These are phyloP conservation scores for Darevskia nairensis DNA, from an alignment of 2,797 vertebrate genomes.

Conservation along the genomic window DNA sequence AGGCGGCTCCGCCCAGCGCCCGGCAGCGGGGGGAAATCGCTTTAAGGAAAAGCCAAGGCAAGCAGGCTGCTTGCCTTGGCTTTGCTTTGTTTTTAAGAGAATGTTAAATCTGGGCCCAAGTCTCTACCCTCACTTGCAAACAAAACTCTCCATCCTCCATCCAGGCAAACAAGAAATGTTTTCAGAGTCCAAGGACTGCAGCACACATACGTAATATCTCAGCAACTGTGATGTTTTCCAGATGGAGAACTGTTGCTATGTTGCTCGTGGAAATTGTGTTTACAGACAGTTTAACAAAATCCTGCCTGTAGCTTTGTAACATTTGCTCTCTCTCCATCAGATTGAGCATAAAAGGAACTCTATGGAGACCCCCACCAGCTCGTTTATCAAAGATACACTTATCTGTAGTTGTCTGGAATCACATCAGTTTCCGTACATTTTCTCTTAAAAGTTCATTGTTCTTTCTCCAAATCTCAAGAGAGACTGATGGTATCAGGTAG, in stretches of 20 bases:
- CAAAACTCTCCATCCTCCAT: too few relatives aligned
- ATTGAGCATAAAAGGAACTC: background rate
- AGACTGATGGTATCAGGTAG: background rate
- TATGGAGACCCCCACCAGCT: background rate
- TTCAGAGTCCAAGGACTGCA: background rate
- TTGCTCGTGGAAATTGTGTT: background rate
- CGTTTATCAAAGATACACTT: background rate
- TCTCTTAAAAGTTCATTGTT: background rate
- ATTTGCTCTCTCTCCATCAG: background rate
- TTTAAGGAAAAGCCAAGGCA: too few relatives aligned
- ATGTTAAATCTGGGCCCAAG: too few relatives aligned
- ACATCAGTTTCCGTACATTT: slow-evolving; percentile 1
- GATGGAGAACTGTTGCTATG: background rate
- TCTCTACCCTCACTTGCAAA: too few relatives aligned
- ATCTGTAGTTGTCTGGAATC: background rate
- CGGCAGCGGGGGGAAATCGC: too few relatives aligned
- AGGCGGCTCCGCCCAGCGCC: too few relatives aligned
- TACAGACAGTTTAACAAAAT: slow-evolving; percentile 6
- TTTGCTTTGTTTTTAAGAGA: too few relatives aligned
- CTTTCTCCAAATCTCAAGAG: background rate
- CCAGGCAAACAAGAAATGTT: too few relatives aligned
- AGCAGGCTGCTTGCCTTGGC: too few relatives aligned
- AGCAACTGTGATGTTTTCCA: background rate
- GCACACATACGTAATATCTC: background rate
- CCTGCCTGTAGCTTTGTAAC: background rate